Evolutionary conservation across 2,888 invertebrate genomes (phyloP).

Genomic region (Drosophila meridionalis): DNA sequence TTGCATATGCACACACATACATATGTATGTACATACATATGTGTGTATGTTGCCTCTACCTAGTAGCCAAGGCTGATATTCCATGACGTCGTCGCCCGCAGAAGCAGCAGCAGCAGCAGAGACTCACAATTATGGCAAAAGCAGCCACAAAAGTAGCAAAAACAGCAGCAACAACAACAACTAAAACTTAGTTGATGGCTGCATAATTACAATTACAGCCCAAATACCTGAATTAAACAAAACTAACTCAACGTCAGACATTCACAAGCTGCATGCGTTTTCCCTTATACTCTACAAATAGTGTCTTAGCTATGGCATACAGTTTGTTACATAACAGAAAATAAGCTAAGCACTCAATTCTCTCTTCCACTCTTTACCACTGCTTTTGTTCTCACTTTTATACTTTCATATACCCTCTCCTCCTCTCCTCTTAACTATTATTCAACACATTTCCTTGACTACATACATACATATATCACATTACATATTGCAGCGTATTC

Average conservation of each 20-base stretch:
- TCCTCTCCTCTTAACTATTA: neutral
- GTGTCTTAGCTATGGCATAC: neutral
- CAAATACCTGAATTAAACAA: constrained; percentile 59
- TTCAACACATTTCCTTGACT: neutral
- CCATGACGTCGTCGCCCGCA: constrained; percentile 49
- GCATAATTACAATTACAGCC: constrained; percentile 74
- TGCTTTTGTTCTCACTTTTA: neutral
- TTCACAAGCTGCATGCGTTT: constrained; percentile 33
- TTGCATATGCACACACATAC: neutral
- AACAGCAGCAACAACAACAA: constrained; percentile 11
- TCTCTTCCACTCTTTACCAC: neutral
- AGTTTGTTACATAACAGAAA: neutral
- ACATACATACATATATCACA: neutral
- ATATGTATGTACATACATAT: neutral
- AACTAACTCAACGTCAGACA: constrained; percentile 41
- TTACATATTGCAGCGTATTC: constrained; percentile 25
- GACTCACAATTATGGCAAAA: constrained; percentile 68
- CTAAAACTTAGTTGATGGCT: constrained; percentile 59
- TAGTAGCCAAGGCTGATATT: constrained; percentile 26
- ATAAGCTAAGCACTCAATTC: neutral
- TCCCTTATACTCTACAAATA: constrained; percentile 12
- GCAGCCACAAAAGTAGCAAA: constrained; percentile 46
- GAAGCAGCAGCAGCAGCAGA: constrained; percentile 43
- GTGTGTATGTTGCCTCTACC: constrained; percentile 37
- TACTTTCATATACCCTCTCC: neutral